These are phyloP conservation scores for Noctilio leporinus DNA, from an alignment of 2,113 vertebrate species.

Conservation along the genomic window DNA sequence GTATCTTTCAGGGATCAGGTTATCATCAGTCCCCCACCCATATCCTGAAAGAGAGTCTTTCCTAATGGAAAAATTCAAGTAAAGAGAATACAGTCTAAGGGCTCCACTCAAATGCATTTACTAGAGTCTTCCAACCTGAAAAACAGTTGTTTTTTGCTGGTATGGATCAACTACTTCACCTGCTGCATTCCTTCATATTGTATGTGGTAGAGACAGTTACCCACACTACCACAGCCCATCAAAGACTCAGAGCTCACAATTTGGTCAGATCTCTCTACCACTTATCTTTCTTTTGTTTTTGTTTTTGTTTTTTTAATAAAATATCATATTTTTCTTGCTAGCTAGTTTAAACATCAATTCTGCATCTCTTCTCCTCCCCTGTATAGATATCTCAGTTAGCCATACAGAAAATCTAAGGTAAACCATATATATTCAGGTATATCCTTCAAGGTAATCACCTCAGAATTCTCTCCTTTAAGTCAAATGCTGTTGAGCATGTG, in stretches of 20 bases:
- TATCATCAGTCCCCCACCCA: neutral
- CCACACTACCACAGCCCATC: neutral
- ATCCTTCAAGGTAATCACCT: neutral
- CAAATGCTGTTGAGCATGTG: neutral
- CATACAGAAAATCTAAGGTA: neutral
- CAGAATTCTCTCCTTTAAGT: neutral
- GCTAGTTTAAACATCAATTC: neutral
- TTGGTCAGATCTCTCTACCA: neutral
- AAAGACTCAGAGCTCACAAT: neutral
- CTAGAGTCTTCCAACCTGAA: neutral
- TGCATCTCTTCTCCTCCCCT: neutral
- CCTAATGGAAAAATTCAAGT: neutral
- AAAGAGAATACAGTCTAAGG: neutral
- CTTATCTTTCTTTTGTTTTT: neutral
- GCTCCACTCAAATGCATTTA: neutral
- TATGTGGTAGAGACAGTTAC: neutral
- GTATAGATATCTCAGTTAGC: neutral
- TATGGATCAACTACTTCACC: neutral
- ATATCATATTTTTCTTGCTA: conserved; percentile 17
- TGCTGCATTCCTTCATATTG: neutral
- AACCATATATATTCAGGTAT: neutral
- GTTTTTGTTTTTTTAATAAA: neutral
- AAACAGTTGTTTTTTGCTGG: neutral
- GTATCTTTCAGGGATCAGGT: neutral
- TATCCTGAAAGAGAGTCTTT: neutral